Evolutionary conservation across 2,113 vertebrate species (phyloP), one percentile per base, ranked within the genome.

Genomic region (Oryzias celebensis): DNA sequence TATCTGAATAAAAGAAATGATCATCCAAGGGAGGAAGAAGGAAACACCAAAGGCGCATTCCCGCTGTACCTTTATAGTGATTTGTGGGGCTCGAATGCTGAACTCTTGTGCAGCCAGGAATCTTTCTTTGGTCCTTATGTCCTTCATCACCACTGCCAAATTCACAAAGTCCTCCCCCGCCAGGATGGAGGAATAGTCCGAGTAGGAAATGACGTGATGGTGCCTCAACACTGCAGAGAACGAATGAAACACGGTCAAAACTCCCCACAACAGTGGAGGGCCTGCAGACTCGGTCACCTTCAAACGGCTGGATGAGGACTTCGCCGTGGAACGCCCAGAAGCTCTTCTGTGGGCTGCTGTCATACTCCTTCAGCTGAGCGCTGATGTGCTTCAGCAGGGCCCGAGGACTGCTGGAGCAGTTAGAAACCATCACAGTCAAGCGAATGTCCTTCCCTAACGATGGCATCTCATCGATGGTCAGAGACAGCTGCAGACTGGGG

Each of bases 341-440:
- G 43, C 54, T 68, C 57, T 65, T 8, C 54, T 52, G 28, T 1
- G 75, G 65, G 46, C 23, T 31, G 4, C 61, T 17, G 78, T 85
- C 50, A 53, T 78, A 88, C 16, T 80, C 57, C 57, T 89, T 87
- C 17, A 77, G n/a, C 78, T 90, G 87, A 60, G 80, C 83, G 1
- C 75, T 77, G 41, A 88, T 16, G 24, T 77, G 48, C 42, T 81
- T 72, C 50, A 13, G 15, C 57, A 90, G 65, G 41, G 64, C 14
- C 42, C 75, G 70, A 3, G 26, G 1, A 1, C 44, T 18, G 13
- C 28, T 57, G 1, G 57, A 73, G 2, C 4, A 18, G 65, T 89
- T 89, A 20, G 51, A 73, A 53, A 89, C 10, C 2, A 22, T 85
- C 31, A 89, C 80, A 15, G 58, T 26, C 23, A 89, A 1, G n/a